A percentile compares a stretch with the other conserved stretches of the same genome.
These are phyloP conservation scores for Sphaerodactylus townsendi DNA, from an alignment of 2,113 vertebrate species.

Conservation along the genomic window DNA sequence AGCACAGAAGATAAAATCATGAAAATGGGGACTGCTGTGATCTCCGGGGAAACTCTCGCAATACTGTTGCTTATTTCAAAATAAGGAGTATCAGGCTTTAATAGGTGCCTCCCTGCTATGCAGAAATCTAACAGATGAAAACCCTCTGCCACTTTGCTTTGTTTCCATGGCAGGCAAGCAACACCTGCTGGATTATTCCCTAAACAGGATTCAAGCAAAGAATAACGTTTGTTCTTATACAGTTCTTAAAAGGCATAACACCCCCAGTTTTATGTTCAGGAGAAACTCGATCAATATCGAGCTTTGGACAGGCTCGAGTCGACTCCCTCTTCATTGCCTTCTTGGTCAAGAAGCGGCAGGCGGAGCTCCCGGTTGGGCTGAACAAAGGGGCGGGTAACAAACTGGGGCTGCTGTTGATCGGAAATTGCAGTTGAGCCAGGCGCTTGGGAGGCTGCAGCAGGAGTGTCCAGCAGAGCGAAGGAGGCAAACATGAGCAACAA, in stretches of 20 bases:
- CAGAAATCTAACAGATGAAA: background rate
- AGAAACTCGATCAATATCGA: background rate
- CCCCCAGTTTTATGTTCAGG: too few relatives aligned
- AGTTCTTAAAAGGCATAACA: background rate
- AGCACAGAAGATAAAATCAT: background rate
- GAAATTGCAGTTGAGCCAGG: background rate
- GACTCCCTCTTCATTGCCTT: background rate
- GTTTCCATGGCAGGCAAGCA: background rate
- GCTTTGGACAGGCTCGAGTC: background rate
- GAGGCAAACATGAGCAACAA: conserved; percentile 79
- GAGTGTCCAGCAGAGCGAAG: background rate
- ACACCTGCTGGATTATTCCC: background rate
- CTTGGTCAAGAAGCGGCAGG: conserved; percentile 4
- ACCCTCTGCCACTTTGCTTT: too few relatives aligned
- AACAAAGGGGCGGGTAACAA: conserved; percentile 30
- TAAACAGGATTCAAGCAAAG: background rate
- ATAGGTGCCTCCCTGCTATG: background rate
- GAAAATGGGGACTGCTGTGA: background rate
- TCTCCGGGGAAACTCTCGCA: background rate
- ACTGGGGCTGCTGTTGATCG: conserved; percentile 9
- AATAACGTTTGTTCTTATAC: background rate
- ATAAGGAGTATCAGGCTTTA: too few relatives aligned
- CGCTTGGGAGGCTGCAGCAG: background rate
- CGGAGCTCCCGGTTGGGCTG: conserved; percentile 28
- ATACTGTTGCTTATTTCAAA: background rate